Percentiles rank a stretch among this genome's conserved stretches.
Evolutionary conservation across 2,113 vertebrate species (phyloP).

Genomic region (Clupea harengus): DNA sequence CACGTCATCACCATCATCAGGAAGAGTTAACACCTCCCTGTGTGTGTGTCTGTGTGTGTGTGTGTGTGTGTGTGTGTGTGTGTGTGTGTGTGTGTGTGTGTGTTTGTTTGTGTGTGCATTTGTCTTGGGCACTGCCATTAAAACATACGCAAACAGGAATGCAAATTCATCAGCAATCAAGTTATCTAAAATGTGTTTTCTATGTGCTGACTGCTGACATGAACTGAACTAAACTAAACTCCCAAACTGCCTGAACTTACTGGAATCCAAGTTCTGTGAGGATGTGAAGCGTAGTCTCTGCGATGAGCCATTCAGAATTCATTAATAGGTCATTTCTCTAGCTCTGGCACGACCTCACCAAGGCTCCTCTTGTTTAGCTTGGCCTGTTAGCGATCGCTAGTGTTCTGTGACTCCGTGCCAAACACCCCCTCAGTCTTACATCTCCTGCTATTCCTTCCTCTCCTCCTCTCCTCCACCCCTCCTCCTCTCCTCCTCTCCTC

Average conservation of each 20-base stretch:
- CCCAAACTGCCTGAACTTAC: no score
- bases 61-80: background rate
- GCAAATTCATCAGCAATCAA: no score
- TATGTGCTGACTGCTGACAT: no score
- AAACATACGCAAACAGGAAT: no score
- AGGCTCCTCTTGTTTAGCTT: background rate
- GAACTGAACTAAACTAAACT: no score
- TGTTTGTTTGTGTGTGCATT: background rate
- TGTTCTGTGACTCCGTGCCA: background rate
- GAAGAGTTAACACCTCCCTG: background rate
- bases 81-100: background rate
- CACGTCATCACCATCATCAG: no score
- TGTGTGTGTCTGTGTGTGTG: background rate
- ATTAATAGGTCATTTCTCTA: background rate
- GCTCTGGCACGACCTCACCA: background rate
- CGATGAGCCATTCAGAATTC: background rate
- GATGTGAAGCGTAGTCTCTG: no score
- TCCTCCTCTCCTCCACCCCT: background rate
- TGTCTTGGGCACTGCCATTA: no score
- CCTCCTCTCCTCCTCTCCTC: background rate
- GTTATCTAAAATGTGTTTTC: no score
- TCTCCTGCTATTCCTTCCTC: background rate
- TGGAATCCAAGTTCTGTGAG: no score
- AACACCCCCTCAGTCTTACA: background rate
- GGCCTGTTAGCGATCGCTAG: background rate